These are phyloP conservation scores for Pyrgus malvae DNA, from an alignment of 2,888 invertebrate genomes.

Conservation along the genomic window DNA sequence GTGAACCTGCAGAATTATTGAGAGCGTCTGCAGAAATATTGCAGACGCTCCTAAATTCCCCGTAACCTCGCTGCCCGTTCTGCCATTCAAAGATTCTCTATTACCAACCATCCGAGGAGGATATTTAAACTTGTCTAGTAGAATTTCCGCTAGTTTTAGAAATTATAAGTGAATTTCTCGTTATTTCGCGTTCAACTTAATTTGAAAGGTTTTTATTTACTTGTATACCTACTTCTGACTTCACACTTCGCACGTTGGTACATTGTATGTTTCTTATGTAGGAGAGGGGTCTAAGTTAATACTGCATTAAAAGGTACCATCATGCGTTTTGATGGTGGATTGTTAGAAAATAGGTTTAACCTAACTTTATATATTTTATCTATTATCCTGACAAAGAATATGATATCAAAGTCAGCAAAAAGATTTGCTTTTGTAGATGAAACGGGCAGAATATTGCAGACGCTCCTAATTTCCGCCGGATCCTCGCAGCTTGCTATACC, in stretches of 20 bases:
- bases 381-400: too few relatives aligned
- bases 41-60: conserved; percentile 22
- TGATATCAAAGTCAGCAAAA: background rate
- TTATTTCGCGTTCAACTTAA: background rate
- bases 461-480: conserved; percentile 22
- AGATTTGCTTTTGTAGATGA: conserved; percentile 5
- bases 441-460: conserved; percentile 22
- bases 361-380: too few relatives aligned
- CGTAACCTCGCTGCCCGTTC: conserved; percentile 15
- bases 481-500: conserved; percentile 16
- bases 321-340: too few relatives aligned
- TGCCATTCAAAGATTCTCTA: conserved; percentile 21
- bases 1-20: conserved; percentile 15
- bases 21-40: too few relatives aligned
- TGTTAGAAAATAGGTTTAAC: too few relatives aligned
- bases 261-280: too few relatives aligned
- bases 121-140: conserved; percentile 14
- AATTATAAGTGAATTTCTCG: too few relatives aligned
- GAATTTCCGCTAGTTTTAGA: conserved; percentile 11
- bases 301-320: too few relatives aligned
- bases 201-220: too few relatives aligned
- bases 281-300: too few relatives aligned
- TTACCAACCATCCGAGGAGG: background rate
- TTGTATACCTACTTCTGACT: too few relatives aligned
- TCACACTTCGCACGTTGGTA: too few relatives aligned